Base-by-base conservation (phyloP, 1,140 invertebrate genomes). In the Formica exsecta region DNA sequence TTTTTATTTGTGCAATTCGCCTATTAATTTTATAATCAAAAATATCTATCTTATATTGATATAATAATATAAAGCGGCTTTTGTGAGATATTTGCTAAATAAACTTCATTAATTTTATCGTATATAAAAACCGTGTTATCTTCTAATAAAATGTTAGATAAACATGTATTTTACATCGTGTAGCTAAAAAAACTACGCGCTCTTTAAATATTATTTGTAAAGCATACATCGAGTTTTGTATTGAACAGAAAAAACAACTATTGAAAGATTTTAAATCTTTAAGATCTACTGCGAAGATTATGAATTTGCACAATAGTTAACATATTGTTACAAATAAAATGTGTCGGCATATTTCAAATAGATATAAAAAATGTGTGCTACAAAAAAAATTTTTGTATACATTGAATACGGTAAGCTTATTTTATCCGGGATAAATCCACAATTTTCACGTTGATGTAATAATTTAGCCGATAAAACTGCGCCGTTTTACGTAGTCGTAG, bases 291-390 rank as follows among this genome's bases (percentile, higher is more conserved):
- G 36, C 19, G 0, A 54, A 22, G 25, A 22, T 61, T 36, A 48
- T 9, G 22, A 19, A 81, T 81, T 70, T 81, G 64, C 51, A 22
- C 36, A 73, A 81, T 73, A 57, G 32, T 32, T 73, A 81, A 81
- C 16, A 22, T 29, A 41, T 61, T 38, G 19, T 61, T 59, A 32
- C 6, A 4, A 81, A 81, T 81, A 29, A 77, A 64, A n/a, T 25
- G 32, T 29, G 3, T 79, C 16, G 7, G 3, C 13, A 66, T 66
- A 61, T 57, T 73, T 13, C 32, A 57, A 2, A 70, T 38, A 16
- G 7, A 19, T 19, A 68, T 22, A 8, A 22, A 59, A 22, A 59
- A 59, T 64, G 16, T 32, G 6, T 32, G 11, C 11, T 51, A 54
- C 1, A 13, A 57, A 57, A 57, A 57, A 62, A 25, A 29, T 41